Conservation (phyloP, 1,140 invertebrate species). For the Meloidogyne hapla region DNA sequence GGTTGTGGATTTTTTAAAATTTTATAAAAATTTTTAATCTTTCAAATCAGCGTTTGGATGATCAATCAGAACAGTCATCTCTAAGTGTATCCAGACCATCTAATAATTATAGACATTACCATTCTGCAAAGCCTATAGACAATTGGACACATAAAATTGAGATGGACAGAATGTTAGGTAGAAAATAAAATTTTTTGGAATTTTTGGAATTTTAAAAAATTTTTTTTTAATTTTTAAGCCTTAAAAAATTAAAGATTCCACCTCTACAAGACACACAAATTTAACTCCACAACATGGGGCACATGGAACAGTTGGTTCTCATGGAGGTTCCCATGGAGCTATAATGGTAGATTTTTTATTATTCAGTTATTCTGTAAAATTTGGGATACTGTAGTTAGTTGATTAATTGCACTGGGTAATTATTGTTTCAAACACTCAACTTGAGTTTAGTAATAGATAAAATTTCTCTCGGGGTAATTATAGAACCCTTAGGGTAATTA, state of each 20-base stretch:
- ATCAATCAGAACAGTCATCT: constrained; percentile 28
- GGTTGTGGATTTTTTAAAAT: constrained; percentile 1
- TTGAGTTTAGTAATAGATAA: too few relatives aligned
- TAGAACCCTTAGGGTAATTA: too few relatives aligned
- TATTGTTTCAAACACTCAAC: too few relatives aligned
- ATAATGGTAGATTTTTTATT: background rate
- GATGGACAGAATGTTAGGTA: constrained; percentile 23
- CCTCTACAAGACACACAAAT: constrained; percentile 23
- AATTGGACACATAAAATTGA: constrained; percentile 23
- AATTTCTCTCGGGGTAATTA: too few relatives aligned
- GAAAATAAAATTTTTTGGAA: background rate
- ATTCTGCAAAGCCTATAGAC: constrained; percentile 14
- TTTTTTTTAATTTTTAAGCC: too few relatives aligned
- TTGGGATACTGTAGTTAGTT: too few relatives aligned
- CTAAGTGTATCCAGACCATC: constrained; percentile 12
- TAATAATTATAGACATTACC: constrained; percentile 24
- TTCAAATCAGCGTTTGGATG: constrained; percentile 16
- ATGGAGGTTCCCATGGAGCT: constrained; percentile 3
- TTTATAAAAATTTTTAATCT: background rate
- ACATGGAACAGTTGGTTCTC: background rate
- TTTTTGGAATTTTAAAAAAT: background rate
- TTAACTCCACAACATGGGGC: constrained; percentile 12
- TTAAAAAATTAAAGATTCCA: background rate
- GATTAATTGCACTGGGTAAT: too few relatives aligned
- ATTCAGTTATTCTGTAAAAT: too few relatives aligned